Percentiles rank a stretch among this genome's conserved stretches.
These are phyloP conservation scores for Ambastaia sidthimunki DNA, from an alignment of 2,797 vertebrate genomes.

Conservation along the genomic window DNA sequence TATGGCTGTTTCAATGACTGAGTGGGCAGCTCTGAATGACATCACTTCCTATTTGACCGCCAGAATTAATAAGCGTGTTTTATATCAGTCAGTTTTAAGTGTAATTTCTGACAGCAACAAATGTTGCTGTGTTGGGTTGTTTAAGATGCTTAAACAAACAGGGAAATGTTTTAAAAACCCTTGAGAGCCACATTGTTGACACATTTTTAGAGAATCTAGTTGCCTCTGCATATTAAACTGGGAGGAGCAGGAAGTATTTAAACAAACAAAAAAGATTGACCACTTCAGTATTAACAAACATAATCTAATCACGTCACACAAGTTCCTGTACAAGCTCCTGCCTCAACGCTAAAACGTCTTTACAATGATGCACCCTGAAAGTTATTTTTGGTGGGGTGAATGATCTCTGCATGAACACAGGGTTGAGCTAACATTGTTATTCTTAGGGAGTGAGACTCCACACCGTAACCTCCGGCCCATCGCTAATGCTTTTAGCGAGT, in stretches of 20 bases:
- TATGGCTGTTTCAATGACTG: not conserved
- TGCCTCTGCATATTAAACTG: not conserved
- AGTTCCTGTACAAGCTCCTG: conserved; percentile 49
- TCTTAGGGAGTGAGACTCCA: conserved; percentile 69
- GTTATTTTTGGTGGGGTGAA: conserved; percentile 59
- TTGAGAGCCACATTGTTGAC: too few species aligned
- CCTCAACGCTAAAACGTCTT: conserved; percentile 33
- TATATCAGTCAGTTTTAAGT: conserved; percentile 30
- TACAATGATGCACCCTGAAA: conserved; percentile 37
- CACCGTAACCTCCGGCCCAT: conserved; percentile 43
- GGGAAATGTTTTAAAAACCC: too few species aligned
- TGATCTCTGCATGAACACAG: conserved; percentile 31
- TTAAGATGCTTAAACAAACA: too few species aligned
- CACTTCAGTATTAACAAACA: not conserved
- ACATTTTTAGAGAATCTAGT: not conserved
- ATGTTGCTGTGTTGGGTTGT: not conserved
- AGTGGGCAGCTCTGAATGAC: conserved; percentile 48
- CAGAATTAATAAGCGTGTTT: conserved; percentile 52
- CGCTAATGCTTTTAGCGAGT: conserved; percentile 9
- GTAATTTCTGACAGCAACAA: conserved; percentile 33
- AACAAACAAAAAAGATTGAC: too few species aligned
- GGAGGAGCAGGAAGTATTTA: not conserved
- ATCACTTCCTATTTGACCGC: conserved; percentile 63
- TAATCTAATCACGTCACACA: conserved; percentile 59
- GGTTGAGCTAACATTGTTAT: conserved; percentile 72